Evolutionary conservation across 2,113 vertebrate species (phyloP), one percentile per base, ranked within the genome.

Genomic region (Xiphias gladius): DNA sequence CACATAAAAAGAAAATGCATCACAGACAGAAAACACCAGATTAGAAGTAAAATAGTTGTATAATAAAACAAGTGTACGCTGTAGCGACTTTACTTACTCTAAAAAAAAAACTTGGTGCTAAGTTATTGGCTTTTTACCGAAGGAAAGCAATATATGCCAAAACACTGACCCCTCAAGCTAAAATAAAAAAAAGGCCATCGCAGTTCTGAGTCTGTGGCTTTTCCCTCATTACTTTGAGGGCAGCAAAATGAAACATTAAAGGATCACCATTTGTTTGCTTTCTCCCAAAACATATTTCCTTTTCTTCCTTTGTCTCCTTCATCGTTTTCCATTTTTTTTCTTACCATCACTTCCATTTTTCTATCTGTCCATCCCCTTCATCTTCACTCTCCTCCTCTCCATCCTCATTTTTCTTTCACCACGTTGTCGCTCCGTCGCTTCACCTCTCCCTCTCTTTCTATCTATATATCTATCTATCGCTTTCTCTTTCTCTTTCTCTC

Each of bases 361-460:
- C 26, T n/a, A 1, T 39, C 30, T 41, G n/a, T 57, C 77, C 17
- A 10, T 46, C 32, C 6, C 20, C 17, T 46, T 41, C 43, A 58
- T 76, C 48, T 5, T 54, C 65, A 10, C 37, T 54, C 72, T 39
- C 12, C n/a, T 71, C 63, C 4, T 68, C 24, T 78, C 81, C 85
- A 77, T 84, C 85, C 83, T 91, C 80, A 35, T 6, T n/a, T n/a
- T n/a, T 46, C 32, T 20, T 12, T 46, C 39, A n/a, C n/a, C n/a
- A n/a, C n/a, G n/a, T n/a, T 41, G 50, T 76, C 48, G 3, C 28
- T 57, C 58, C 57, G n/a, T 46, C 32, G 20, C 17, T 46, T 41
- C 43, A 52, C 73, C 48, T 5, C 28, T 57, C 58, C 57, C 37
- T 20, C 59, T 24, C 19, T 58, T 16, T 41, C 50, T 28, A 3